Evolutionary conservation across 2,113 vertebrate species (phyloP).

Genomic region (Tachysurus vachellii): DNA sequence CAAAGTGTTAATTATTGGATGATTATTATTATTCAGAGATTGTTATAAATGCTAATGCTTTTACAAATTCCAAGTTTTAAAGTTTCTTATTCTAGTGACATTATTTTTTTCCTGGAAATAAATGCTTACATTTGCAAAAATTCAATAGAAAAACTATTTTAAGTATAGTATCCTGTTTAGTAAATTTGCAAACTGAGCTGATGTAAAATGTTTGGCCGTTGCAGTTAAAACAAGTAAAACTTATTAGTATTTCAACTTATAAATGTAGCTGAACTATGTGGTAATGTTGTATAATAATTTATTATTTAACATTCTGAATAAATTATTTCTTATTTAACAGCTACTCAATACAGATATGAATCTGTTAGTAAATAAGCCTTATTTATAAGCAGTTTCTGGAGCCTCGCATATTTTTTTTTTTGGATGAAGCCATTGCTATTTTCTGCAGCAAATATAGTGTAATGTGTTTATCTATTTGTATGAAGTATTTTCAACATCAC

Average conservation of each 20-base stretch:
- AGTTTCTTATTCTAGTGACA: background rate
- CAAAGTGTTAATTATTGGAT: background rate
- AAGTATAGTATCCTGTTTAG: background rate
- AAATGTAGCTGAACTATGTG: background rate
- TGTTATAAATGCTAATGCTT: background rate
- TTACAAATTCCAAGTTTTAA: background rate
- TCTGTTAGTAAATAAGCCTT: background rate
- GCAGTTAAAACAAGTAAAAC: background rate
- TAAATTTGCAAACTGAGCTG: background rate
- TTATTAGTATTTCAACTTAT: background rate
- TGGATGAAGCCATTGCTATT: slow-evolving; percentile 46
- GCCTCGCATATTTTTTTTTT: slow-evolving; percentile 46
- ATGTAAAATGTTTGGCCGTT: background rate
- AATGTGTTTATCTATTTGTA: too few species aligned
- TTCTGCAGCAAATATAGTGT: background rate
- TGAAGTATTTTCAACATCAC: too few species aligned
- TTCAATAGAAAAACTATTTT: background rate
- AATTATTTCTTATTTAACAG: background rate
- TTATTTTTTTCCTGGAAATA: background rate
- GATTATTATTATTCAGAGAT: background rate
- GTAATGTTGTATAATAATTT: background rate
- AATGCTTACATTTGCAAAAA: background rate
- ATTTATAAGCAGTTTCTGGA: slow-evolving; percentile 57
- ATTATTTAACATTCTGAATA: background rate
- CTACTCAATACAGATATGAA: background rate